Evolutionary conservation across 1,140 invertebrate genomes (phyloP), one percentile per base, ranked within the genome.

Genomic region (Aphaenogaster rudis): DNA sequence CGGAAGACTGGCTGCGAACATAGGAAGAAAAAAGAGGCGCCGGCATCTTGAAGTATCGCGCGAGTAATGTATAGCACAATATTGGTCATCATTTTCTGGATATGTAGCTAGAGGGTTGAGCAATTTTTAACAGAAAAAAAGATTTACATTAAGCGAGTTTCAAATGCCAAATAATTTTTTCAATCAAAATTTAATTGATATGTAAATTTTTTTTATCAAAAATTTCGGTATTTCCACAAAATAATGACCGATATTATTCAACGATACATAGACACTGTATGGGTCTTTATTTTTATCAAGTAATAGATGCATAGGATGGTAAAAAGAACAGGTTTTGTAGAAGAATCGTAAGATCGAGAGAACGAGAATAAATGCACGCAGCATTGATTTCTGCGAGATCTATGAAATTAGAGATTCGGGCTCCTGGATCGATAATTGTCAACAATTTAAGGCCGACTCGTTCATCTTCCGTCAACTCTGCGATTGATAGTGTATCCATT

Each of bases 381-480:
- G 8, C 17, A 57, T 11, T 72, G 50, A 72, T 50, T 74, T 52
- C 54, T 50, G 54, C 86, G 89, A 80, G 71, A 81, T 90, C 86
- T 90, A 61, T 85, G 28, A 84, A 50, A 87, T 66, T 67, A 64
- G 54, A 88, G 54, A 50, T 86, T 86, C 57, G 77, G 71, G 86
- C 74, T 78, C 74, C 79, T 59, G 79, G 86, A 88, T 90, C 88
- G 86, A 90, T 90, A 71, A 61, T 71, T 61, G 21, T 87, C 36
- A 81, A 90, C 11, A 71, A 77, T 90, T 80, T 74, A 28, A 59
- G 28, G 69, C 59, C 63, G 89, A 64, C 57, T 90, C 21, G 86
- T 88, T 86, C 76, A 72, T 48, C 86, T 52, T 82, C 86, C 33
- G 45, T 88, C 48, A 33, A 15, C 21, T 78, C 72, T 11, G 50